Percentiles rank a stretch among this genome's conserved stretches.
Evolutionary conservation across 64 coral and sea anemone species (phyloP).

Genomic region (Montipora capricornis): DNA sequence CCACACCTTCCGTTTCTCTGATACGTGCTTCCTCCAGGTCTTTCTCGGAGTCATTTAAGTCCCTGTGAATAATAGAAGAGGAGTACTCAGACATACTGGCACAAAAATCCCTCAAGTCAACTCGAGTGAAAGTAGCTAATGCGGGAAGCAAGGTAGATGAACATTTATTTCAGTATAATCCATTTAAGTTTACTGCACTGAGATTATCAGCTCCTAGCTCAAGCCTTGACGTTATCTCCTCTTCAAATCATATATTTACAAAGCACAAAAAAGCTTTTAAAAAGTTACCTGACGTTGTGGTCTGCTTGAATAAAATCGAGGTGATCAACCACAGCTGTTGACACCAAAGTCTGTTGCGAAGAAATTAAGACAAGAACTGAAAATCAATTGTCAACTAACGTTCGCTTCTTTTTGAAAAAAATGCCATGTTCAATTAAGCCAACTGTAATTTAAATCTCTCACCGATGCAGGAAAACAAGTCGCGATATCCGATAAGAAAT

Average conservation of each 20-base stretch:
- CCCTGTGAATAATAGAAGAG: neutral
- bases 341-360: slow-evolving; percentile 64
- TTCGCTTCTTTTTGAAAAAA: neutral
- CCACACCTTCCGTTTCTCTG: slow-evolving; percentile 17
- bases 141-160: too few relatives aligned
- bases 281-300: slow-evolving; percentile 16
- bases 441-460: too few relatives aligned
- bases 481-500: too few relatives aligned
- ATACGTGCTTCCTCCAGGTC: slow-evolving; percentile 28
- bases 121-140: neutral
- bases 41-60: neutral
- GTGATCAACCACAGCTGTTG: slow-evolving; percentile 84
- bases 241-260: too few relatives aligned
- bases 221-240: too few relatives aligned
- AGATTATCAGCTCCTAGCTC: too few relatives aligned
- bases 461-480: too few relatives aligned
- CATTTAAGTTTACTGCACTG: too few relatives aligned
- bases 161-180: too few relatives aligned
- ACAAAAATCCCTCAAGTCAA: neutral
- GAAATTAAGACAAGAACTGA: neutral
- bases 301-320: slow-evolving; percentile 83
- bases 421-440: too few relatives aligned
- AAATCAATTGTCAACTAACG: neutral
- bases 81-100: neutral
- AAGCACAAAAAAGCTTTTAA: too few relatives aligned